Percentiles rank a stretch among this genome's conserved stretches.
Evolutionary conservation across 1,140 invertebrate species (phyloP).

Genomic region (Calliopsis andreniformis): DNA sequence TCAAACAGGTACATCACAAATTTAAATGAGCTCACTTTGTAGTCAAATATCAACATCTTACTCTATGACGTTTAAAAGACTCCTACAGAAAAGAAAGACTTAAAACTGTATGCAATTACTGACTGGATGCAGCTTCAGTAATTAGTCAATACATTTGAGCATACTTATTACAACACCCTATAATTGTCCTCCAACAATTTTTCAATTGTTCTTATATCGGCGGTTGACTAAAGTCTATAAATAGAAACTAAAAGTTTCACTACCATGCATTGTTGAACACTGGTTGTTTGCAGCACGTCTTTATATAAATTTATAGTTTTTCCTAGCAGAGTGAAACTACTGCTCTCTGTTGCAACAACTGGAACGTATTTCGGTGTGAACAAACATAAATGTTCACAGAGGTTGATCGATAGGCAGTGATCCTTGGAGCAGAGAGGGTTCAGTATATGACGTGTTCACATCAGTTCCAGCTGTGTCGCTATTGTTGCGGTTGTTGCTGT

Average conservation of each 20-base stretch:
- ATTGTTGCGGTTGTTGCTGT: conserved; percentile 75
- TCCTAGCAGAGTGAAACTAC: neutral
- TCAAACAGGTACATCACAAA: conserved; percentile 22
- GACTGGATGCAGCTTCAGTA: conserved; percentile 3
- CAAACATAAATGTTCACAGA: conserved; percentile 61
- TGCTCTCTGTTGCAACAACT: neutral
- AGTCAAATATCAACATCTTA: conserved; percentile 1
- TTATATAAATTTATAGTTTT: too few relatives aligned
- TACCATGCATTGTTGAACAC: conserved; percentile 13
- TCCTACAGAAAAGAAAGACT: neutral
- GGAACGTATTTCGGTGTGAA: neutral
- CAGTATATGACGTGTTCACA: conserved; percentile 59
- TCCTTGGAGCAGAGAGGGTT: conserved; percentile 62
- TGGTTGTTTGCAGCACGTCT: neutral
- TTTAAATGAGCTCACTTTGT: conserved; percentile 16
- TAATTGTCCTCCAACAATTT: conserved; percentile 57
- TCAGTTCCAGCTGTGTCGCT: conserved; percentile 60
- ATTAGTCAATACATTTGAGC: conserved; percentile 50
- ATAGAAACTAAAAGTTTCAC: conserved; percentile 44
- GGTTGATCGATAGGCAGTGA: conserved; percentile 69
- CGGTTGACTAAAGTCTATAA: conserved; percentile 51
- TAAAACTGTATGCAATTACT: conserved; percentile 13
- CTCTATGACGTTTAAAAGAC: conserved; percentile 20
- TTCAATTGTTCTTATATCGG: conserved; percentile 19
- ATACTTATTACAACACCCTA: conserved; percentile 61